Evolutionary conservation across 92 coral and sea anemone genomes (phyloP).

Genomic region (Meandrina meandrites): DNA sequence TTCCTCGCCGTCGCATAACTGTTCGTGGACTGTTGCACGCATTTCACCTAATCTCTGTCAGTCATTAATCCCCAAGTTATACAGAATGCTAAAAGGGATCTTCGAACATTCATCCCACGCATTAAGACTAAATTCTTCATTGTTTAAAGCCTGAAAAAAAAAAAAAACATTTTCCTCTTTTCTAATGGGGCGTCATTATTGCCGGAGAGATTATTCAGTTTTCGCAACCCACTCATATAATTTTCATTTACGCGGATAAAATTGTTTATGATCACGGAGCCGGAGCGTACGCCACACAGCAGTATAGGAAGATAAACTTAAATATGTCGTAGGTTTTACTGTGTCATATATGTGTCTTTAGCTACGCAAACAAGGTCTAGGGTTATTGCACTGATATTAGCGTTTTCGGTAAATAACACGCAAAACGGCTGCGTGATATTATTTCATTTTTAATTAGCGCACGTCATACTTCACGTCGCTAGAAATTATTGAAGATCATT

Average conservation of each 20-base stretch:
- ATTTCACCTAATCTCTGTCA: neutral
- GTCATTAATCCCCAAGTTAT: neutral
- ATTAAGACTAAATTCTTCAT: neutral
- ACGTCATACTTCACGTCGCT: neutral
- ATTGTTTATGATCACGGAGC: neutral
- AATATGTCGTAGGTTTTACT: slow-evolving; percentile 7
- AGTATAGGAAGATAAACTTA: neutral
- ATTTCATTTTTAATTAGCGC: neutral
- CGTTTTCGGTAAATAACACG: neutral
- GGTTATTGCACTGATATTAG: neutral
- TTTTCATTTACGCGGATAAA: neutral
- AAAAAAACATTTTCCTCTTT: neutral
- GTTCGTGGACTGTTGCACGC: neutral
- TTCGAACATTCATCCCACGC: neutral
- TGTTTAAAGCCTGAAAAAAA: neutral
- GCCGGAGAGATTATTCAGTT: neutral
- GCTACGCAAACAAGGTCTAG: neutral
- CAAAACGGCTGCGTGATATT: neutral
- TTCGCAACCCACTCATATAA: neutral
- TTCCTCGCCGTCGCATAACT: neutral
- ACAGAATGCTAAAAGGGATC: neutral
- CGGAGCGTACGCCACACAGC: neutral
- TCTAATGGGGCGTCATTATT: slow-evolving; percentile 5
- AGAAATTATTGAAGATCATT: neutral
- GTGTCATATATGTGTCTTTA: slow-evolving; percentile 1